A percentile compares a stretch with the other conserved stretches of the same genome.
These are phyloP conservation scores for Bambusicola thoracicus DNA, from an alignment of 2,113 vertebrate species.

Conservation along the genomic window DNA sequence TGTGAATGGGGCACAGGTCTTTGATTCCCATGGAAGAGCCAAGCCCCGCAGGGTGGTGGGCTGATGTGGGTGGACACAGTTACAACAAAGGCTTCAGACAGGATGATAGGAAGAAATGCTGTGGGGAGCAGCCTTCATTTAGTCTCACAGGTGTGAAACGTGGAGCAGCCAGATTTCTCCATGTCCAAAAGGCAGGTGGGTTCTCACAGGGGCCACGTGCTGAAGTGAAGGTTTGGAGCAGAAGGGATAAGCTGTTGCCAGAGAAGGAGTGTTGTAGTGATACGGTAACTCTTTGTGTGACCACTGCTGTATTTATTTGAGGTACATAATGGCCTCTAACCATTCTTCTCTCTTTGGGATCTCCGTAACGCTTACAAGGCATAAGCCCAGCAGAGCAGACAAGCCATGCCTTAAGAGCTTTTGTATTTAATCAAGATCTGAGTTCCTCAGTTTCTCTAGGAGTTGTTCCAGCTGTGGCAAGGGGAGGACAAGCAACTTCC, in stretches of 20 bases:
- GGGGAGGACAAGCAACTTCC: neutral
- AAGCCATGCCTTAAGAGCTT: neutral
- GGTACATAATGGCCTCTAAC: neutral
- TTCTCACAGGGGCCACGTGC: accelerated
- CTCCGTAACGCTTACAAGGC: accelerated
- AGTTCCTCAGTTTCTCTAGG: neutral
- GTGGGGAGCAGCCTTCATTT: accelerated
- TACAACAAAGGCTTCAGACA: accelerated
- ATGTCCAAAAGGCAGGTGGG: accelerated
- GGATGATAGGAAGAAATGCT: accelerated
- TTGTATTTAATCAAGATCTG: neutral
- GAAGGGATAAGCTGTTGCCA: neutral
- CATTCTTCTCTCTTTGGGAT: neutral
- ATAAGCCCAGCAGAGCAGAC: neutral
- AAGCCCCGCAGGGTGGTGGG: accelerated
- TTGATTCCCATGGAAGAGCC: neutral
- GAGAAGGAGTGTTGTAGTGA: neutral
- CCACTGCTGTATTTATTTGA: neutral
- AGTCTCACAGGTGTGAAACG: neutral
- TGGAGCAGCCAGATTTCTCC: too few relatives aligned
- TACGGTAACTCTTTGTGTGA: neutral
- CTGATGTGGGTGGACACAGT: neutral
- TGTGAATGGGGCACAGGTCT: neutral
- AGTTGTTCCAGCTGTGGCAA: neutral
- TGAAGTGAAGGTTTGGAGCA: neutral